Conservation (phyloP, 2,888 invertebrate genomes). For the Hesperia comma region DNA sequence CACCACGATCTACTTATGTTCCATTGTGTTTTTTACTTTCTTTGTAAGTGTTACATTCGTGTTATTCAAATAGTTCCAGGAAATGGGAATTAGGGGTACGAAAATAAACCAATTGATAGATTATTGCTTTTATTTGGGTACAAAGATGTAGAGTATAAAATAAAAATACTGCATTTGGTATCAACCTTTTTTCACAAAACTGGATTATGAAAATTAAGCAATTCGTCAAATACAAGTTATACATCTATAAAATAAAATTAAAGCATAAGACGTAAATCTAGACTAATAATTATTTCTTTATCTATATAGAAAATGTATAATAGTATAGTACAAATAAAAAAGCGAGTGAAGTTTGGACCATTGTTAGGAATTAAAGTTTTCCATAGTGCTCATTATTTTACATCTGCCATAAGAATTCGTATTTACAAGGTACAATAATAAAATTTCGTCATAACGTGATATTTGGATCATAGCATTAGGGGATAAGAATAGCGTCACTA, state of each 20-base stretch:
- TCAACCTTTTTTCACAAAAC: conserved; percentile 78
- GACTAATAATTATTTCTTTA: conserved; percentile 70
- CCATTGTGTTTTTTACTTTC: conserved; percentile 19
- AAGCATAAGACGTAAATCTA: conserved; percentile 77
- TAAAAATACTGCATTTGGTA: conserved; percentile 84
- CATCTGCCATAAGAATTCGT: conserved; percentile 74
- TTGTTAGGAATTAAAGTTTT: conserved; percentile 82
- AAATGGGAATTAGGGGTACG: background rate
- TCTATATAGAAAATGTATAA: conserved; percentile 81
- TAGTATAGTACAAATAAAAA: conserved; percentile 82
- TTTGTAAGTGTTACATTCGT: background rate
- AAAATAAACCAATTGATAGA: conserved; percentile 56
- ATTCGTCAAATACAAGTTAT: conserved; percentile 78
- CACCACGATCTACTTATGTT: conserved; percentile 15
- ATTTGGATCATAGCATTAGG: conserved; percentile 70
- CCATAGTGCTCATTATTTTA: conserved; percentile 77
- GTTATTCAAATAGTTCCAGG: background rate
- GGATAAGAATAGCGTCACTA: conserved; percentile 78
- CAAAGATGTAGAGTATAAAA: conserved; percentile 82
- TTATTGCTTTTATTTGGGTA: conserved; percentile 82
- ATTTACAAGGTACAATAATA: conserved; percentile 75
- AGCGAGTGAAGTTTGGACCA: conserved; percentile 83
- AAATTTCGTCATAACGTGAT: conserved; percentile 70
- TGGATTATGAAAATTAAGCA: conserved; percentile 82
- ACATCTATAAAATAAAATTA: conserved; percentile 79